These are phyloP conservation scores for Tor tambroides DNA, from an alignment of 2,113 vertebrate species.

Conservation along the genomic window DNA sequence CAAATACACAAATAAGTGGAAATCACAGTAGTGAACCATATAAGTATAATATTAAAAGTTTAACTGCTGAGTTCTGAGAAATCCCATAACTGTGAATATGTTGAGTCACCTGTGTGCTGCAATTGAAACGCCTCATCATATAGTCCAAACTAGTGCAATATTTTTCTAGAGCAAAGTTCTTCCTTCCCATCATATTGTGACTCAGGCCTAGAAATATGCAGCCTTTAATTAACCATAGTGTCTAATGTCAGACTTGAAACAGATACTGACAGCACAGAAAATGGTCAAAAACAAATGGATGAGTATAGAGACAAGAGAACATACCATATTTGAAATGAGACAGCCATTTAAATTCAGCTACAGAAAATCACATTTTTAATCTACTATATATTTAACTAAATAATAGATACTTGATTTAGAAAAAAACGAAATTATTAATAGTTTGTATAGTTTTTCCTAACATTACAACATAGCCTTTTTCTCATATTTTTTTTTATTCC, in stretches of 20 bases:
- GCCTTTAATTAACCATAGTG: not conserved
- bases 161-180: not conserved
- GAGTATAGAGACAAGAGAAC: not conserved
- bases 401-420: not conserved
- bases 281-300: not conserved
- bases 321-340: not conserved
- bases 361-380: not conserved
- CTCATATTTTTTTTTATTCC: not conserved
- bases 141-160: not conserved
- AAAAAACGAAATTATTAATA: not conserved
- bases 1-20: not conserved
- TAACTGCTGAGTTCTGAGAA: not conserved
- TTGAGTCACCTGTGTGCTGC: not conserved
- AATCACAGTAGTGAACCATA: not conserved
- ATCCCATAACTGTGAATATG: not conserved
- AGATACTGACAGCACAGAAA: not conserved
- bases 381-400: not conserved
- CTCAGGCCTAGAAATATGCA: slow-evolving; percentile 5
- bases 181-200: slow-evolving; percentile 29
- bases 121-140: not conserved
- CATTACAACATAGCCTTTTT: no score
- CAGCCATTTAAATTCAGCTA: not conserved
- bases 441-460: not conserved
- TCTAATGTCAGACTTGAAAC: not conserved
- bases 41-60: not conserved